Base-by-base conservation (phyloP, 1,140 invertebrate genomes). In the Thrips palmi region DNA sequence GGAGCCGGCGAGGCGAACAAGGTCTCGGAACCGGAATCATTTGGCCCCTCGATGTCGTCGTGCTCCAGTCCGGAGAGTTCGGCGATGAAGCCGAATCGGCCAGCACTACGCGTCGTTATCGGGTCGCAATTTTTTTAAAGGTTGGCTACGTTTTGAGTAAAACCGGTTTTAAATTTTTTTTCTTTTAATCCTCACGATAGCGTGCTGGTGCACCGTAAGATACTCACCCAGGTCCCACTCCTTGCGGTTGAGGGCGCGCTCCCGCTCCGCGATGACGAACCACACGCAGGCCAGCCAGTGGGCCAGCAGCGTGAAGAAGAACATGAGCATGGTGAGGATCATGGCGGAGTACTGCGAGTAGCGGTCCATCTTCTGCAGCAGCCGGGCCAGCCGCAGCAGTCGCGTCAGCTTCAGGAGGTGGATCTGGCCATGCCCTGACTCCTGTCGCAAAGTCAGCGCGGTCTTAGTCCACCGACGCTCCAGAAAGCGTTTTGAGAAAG, bases 251-350 rank as follows among this genome's bases (percentile, higher is more conserved):
- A 59, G 59, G 40, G 76, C 62, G 48, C 75, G 68, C 60, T 94
- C 91, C 47, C 79, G 77, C 45, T 87, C 80, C 2, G 89, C 94
- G 44, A 98, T 96, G 36, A 96, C 87, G 60, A 91, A 91, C 88
- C 93, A 98, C 47, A 97, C 80, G 59, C 93, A 97, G n/a, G 93
- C 93, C 28, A 97, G 64, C 94, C 94, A 98, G 64, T 98, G 94
- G 19, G 93, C 94, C 27, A 96, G 82, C 38, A 97, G 63, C 18
- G 87, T 85, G 62, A 97, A 97, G 38, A 81, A 83, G 6, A 92
- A 68, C 91, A 97, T 96, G 33, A 97, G 65, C 35, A 97, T 66
- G 11, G 92, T 85, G 36, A 97, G 63, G 50, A 97, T 94, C 56
- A 96, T 85, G 20, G 88, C 88, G 40, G 87, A 92, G 57, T 97